A percentile compares a stretch with the other conserved stretches of the same genome.
These are phyloP conservation scores for Eristalis arbustorum DNA, from an alignment of 2,888 invertebrate species.

Conservation along the genomic window DNA sequence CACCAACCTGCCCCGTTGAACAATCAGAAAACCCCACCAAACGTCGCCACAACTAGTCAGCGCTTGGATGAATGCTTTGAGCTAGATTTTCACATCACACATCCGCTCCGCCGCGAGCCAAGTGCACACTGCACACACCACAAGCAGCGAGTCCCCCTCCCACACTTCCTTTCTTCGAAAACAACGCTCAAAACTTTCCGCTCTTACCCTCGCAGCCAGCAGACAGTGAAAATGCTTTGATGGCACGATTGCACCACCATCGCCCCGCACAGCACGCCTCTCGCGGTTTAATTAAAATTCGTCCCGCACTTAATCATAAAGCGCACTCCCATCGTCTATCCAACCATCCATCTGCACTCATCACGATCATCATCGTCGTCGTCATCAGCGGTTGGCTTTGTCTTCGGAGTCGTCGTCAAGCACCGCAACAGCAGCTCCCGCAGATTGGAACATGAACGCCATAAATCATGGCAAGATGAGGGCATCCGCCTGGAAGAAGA, in stretches of 20 bases:
- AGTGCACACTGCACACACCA: no score
- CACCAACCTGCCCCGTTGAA: no score
- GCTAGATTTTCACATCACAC: neutral
- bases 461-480: slow-evolving; percentile 37
- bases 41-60: neutral
- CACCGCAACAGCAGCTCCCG: neutral
- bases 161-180: neutral
- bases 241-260: neutral
- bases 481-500: slow-evolving; percentile 26
- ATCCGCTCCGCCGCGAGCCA: neutral
- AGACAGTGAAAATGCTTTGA: neutral
- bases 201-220: neutral
- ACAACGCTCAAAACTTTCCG: neutral
- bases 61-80: neutral
- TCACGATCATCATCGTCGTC: neutral
- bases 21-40: no score
- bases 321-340: neutral
- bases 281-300: neutral
- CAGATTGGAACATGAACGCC: slow-evolving; percentile 21
- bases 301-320: neutral
- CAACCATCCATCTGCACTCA: neutral
- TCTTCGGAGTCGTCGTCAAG: neutral
- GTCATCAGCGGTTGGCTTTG: neutral
- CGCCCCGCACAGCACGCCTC: neutral
- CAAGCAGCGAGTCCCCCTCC: neutral